phyloP scores from a whole-genome alignment of 2,797 vertebrate genomes.

The Argyrosomus regius region DNA sequence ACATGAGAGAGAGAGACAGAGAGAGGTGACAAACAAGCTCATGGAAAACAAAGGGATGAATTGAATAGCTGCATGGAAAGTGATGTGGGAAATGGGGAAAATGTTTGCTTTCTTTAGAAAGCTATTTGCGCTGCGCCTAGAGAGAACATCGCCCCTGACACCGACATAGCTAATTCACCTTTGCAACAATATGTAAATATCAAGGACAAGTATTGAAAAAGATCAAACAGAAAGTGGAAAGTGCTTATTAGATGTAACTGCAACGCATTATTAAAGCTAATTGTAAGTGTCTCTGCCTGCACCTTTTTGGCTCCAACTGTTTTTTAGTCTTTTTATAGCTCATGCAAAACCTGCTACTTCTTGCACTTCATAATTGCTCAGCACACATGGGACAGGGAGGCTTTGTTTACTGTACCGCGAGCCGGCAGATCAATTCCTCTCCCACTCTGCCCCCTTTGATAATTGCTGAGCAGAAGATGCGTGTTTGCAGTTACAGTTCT shows the following conservation, averaged over 20 bases:
- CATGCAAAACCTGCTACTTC: constrained; percentile 70
- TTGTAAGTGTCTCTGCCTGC: constrained; percentile 42
- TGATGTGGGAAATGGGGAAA: constrained; percentile 32
- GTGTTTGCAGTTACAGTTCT: constrained; percentile 73
- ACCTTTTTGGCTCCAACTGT: constrained; percentile 41
- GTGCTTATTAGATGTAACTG: constrained; percentile 44
- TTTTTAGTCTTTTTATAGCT: constrained; percentile 66
- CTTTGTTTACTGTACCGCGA: constrained; percentile 80
- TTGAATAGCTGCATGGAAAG: constrained; percentile 50
- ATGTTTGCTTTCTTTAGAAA: constrained; percentile 41
- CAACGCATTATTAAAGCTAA: constrained; percentile 56
- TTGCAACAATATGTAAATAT: constrained; percentile 17
- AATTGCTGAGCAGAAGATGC: constrained; percentile 78
- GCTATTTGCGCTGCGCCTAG: constrained; percentile 6
- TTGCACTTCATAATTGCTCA: constrained; percentile 82
- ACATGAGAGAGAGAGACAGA: constrained; percentile 22
- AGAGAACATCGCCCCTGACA: constrained; percentile 5
- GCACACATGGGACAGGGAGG: constrained; percentile 75
- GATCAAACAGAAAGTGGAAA: constrained; percentile 36
- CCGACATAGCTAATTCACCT: constrained; percentile 18
- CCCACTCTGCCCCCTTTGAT: constrained; percentile 75
- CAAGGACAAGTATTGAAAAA: constrained; percentile 9
- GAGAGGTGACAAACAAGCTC: constrained; percentile 60
- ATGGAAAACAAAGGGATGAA: constrained; percentile 54
- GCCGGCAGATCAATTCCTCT: constrained; percentile 80